Evolutionary conservation across 2,797 vertebrate genomes (phyloP), one percentile per base, ranked within the genome.

Genomic region (Clarias pachynema): DNA sequence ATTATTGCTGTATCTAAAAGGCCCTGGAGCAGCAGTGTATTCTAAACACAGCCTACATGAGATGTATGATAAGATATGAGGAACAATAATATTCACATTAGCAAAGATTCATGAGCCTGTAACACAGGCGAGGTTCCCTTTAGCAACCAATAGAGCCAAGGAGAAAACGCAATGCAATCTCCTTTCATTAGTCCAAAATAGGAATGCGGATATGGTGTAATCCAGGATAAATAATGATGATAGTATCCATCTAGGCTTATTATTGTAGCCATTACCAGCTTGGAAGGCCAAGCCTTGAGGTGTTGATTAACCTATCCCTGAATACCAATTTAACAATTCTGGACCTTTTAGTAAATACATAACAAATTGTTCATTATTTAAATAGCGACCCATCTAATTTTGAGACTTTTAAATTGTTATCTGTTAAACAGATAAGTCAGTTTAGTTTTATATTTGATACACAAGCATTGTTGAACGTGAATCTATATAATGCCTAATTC

Each of bases 41-140:
- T 59, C 62, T 68, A 62, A 81, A 80, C 82, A 77, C 70, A 79
- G 75, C 16, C 84, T 81, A 84, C 85, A 85, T 72, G 68, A 86
- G 86, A 86, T 86, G 74, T 87, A 84, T 86, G 84, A 89, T 86
- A 85, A 53, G 79, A 90, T 87, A 86, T 81, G 86, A 86, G 59
- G 79, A 86, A 85, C 87, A 83, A 78, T 86, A 85, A 74, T 68
- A 81, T 90, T 88, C 85, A 78, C 81, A 88, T 88, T 87, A 87
- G 82, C 40, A 22, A 87, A 86, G 89, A 90, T 90, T 90, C 88
- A 90, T 88, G 86, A 86, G 75, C 80, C 86, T 86, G 87, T 88
- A 86, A 72, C 80, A 83, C 69, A 85, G 80, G 68, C 59, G 9
- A 87, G 78, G 79, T 77, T 90, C 89, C 86, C 89, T 86, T 87